Evolutionary conservation across 2,888 invertebrate genomes (phyloP), one percentile per base, ranked within the genome.

Genomic region (Parasteatoda lunata): DNA sequence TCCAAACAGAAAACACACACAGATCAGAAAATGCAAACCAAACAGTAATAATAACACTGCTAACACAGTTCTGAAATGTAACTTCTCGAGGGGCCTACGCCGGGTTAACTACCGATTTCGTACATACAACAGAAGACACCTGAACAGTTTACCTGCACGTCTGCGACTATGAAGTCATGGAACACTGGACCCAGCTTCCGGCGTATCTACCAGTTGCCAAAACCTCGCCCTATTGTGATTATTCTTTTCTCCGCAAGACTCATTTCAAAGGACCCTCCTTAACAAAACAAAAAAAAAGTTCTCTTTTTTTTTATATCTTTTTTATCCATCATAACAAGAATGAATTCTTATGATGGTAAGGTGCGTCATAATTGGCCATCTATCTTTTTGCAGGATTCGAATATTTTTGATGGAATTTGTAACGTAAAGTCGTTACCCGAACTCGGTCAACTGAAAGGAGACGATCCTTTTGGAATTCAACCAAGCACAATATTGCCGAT

Each of bases 181-280:
- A 78, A 87, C 87, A 77, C 69, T 87, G 87, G 87, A 68, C 82
- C 64, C 69, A 52, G 75, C 87, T 87, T 87, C 87, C 87, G 87
- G 82, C 75, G 86, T 65, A 59, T 71, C 70, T 9, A 59, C 59
- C n/a, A 13, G 48, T 81, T 75, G 64, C 65, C 48, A 47, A 13
- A 11, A 78, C 87, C 87, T 82, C 77, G 59, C 87, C 86, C 80
- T 54, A 49, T 81, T 77, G 79, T 85, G 59, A 77, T 71, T 76
- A 69, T 79, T 79, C 68, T 79, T 79, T 80, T 68, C 15, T 65
- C 80, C 52, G n/a, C 66, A 49, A 52, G 47, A 54, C 47, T 72
- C 84, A 78, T 73, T 83, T 83, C 49, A 83, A 83, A 83, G 77
- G 68, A 76, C 72, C 83, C 68, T 65, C 82, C 64, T 77, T 54